A percentile compares a stretch with the other conserved stretches of the same genome.
These are phyloP conservation scores for Oeneis ivallda DNA, from an alignment of 2,888 invertebrate genomes.

Conservation along the genomic window DNA sequence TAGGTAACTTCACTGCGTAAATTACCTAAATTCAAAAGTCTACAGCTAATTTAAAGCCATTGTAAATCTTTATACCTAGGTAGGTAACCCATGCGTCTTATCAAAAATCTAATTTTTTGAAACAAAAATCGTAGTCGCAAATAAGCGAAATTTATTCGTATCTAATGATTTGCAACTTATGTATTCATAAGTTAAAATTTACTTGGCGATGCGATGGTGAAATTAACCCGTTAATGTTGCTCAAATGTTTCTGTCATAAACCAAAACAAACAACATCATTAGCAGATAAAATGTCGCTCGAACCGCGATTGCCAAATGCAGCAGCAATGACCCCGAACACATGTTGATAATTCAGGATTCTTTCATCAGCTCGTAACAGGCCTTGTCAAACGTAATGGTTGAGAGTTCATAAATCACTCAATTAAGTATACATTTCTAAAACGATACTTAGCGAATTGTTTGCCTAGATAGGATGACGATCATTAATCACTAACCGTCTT, in stretches of 20 bases:
- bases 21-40: no score
- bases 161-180: no score
- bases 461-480: constrained; percentile 24
- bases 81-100: no score
- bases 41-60: no score
- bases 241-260: constrained; percentile 26
- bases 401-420: constrained; percentile 74
- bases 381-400: constrained; percentile 71
- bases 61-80: no score
- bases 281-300: constrained; percentile 36
- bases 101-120: no score
- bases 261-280: constrained; percentile 36
- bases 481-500: constrained; percentile 42
- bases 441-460: constrained; percentile 39
- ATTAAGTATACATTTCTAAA: constrained; percentile 55
- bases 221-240: background rate
- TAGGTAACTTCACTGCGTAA: no score
- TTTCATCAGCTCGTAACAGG: constrained; percentile 68
- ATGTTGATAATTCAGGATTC: constrained; percentile 56
- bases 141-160: no score
- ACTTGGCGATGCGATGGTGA: no score
- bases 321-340: constrained; percentile 51
- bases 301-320: constrained; percentile 38
- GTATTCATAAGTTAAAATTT: constrained; percentile 49
- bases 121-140: no score